These are phyloP conservation scores for Sander lucioperca DNA, from an alignment of 2,113 vertebrate genomes.

Conservation along the genomic window DNA sequence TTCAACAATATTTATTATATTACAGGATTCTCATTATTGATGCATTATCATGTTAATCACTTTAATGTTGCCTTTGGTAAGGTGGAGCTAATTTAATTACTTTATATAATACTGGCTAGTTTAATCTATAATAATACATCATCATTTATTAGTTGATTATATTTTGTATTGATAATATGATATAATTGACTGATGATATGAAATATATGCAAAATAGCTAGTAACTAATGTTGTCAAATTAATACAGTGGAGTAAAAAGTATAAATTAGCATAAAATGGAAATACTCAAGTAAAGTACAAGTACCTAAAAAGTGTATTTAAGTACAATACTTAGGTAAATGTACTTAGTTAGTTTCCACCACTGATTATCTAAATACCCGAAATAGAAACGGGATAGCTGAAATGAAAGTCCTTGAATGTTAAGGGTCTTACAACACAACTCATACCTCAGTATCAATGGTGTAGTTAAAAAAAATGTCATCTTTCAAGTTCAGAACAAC, in stretches of 20 bases:
- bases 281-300: too few relatives aligned
- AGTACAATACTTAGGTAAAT: background rate
- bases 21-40: too few relatives aligned
- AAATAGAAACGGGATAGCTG: background rate
- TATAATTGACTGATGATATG: too few relatives aligned
- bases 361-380: background rate
- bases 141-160: background rate
- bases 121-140: background rate
- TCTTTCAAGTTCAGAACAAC: constrained; percentile 34
- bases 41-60: too few relatives aligned
- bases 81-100: background rate
- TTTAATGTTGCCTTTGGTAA: too few relatives aligned
- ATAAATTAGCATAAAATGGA: background rate
- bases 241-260: background rate
- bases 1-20: too few relatives aligned
- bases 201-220: background rate
- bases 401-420: constrained; percentile 18
- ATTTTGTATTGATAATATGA: background rate
- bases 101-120: background rate
- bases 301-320: background rate
- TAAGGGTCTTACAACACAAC: background rate
- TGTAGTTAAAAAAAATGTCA: background rate
- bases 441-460: background rate
- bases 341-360: background rate
- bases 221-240: background rate